Conservation (phyloP, 2,113 vertebrate species). For the Ochotona princeps region DNA sequence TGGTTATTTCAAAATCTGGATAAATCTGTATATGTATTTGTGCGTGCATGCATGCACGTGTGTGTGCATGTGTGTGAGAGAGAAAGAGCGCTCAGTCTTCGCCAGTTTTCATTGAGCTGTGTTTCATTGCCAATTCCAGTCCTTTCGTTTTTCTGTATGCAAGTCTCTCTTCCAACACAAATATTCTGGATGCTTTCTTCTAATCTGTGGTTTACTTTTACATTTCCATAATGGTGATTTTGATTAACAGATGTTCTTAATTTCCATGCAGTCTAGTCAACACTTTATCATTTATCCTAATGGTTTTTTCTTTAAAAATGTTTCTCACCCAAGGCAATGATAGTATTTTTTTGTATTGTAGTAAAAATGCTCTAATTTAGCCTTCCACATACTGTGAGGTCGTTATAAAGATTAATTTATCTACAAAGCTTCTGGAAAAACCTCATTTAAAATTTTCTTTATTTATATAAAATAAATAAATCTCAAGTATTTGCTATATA, state of each 20-base stretch:
- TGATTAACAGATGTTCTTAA: constrained; percentile 28
- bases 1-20: neutral
- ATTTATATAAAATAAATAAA: too few relatives aligned
- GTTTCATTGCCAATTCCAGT: neutral
- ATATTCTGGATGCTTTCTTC: neutral
- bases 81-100: neutral
- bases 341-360: neutral
- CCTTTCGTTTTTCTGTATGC: neutral
- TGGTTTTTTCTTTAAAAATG: neutral
- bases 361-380: neutral
- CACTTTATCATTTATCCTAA: neutral
- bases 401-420: neutral
- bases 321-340: neutral
- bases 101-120: constrained; percentile 4
- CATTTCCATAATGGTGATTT: constrained; percentile 17
- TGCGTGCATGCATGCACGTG: neutral
- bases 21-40: neutral
- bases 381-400: neutral
- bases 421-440: neutral
- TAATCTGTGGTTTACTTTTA: constrained; percentile 19
- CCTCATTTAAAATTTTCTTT: too few relatives aligned
- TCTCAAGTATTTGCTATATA: too few relatives aligned
- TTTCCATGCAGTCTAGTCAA: constrained; percentile 20
- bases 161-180: neutral
- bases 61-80: too few relatives aligned